Base-by-base conservation (phyloP, 2,888 invertebrate genomes). In the Uropetala carovei region DNA sequence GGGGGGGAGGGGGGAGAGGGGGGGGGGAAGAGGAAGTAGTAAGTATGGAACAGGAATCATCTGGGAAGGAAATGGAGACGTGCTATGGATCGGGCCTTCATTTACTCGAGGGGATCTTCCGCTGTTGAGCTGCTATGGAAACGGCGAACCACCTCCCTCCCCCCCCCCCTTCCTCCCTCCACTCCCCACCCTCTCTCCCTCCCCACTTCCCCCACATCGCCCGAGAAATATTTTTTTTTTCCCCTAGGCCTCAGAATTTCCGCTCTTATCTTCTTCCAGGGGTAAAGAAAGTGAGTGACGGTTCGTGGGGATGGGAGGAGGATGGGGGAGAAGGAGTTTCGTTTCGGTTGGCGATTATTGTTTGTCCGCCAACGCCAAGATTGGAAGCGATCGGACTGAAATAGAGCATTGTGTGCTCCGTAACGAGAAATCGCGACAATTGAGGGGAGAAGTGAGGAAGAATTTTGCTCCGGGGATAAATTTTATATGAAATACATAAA, bases 71-170 rank as follows among this genome's bases (percentile, higher is more conserved):
- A 43, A 43, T 27, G 13, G 22, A 75, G 75, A 11, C 22, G 27
- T 10, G 27, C 22, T 75, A 75, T 13, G 22, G 18, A 27, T 27
- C 75, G 27, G n/a, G 27, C 22, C 11, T 27, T 75, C 75, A 27
- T 75, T 75, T 75, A 75, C 75, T 75, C 75, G 11, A 43, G 75
- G 75, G 75, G 11, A 27, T 75, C 75, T 75, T 75, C 43, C 43
- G 43, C 43, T 43, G 43, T 43, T 75, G 75, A 75, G 27, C 22
- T 27, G 75, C 11, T 43, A 43, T 43, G 43, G 43, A 43, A 43
- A 43, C 43, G 18, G 22, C n/a, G n/a, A 68, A 68, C n/a, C 68
- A n/a, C n/a, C 5, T n/a, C 68, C 0, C 68, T 22, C 22, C 22
- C 68, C 13, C 68, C 10, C 2, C n/a, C n/a, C n/a, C n/a, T n/a